Evolutionary conservation across 2,888 invertebrate species (phyloP).

Genomic region (Osedax frankpressi): DNA sequence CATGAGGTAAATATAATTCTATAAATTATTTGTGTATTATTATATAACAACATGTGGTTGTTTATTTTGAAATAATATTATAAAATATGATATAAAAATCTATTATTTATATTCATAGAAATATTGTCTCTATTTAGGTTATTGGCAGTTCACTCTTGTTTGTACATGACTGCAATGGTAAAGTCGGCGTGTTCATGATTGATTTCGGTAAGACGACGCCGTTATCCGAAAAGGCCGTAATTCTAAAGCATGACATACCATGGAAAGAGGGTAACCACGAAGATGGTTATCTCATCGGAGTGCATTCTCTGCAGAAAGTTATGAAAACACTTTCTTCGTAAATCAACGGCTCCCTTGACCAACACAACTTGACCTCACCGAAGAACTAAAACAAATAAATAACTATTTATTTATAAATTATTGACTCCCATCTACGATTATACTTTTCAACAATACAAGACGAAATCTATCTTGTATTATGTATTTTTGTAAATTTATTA

Average conservation of each 20-base stretch:
- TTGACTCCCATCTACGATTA: too few relatives aligned
- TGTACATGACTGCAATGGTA: slow-evolving; percentile 38
- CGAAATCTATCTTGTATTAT: too few relatives aligned
- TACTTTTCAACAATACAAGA: too few relatives aligned
- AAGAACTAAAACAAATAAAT: too few relatives aligned
- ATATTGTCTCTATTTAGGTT: too few relatives aligned
- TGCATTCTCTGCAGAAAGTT: slow-evolving; percentile 49
- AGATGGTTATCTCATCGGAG: slow-evolving; percentile 83
- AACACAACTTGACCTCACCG: too few relatives aligned
- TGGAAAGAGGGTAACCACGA: slow-evolving; percentile 79
- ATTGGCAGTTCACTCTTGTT: slow-evolving; percentile 45
- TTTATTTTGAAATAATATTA: too few relatives aligned
- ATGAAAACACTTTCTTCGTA: not conserved
- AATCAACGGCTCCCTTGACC: too few relatives aligned
- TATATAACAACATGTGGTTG: not conserved
- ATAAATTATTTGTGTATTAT: not conserved
- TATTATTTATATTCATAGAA: too few relatives aligned
- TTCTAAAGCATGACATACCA: slow-evolving; percentile 64
- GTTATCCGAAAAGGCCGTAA: slow-evolving; percentile 51
- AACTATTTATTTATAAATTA: too few relatives aligned
- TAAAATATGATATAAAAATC: too few relatives aligned
- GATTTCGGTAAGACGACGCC: slow-evolving; percentile 45
- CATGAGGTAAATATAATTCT: slow-evolving; percentile 35
- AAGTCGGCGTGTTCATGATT: slow-evolving; percentile 44
- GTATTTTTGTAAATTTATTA: too few relatives aligned